Conservation (phyloP, 2,888 invertebrate species). For the Argyresthia albistria region DNA sequence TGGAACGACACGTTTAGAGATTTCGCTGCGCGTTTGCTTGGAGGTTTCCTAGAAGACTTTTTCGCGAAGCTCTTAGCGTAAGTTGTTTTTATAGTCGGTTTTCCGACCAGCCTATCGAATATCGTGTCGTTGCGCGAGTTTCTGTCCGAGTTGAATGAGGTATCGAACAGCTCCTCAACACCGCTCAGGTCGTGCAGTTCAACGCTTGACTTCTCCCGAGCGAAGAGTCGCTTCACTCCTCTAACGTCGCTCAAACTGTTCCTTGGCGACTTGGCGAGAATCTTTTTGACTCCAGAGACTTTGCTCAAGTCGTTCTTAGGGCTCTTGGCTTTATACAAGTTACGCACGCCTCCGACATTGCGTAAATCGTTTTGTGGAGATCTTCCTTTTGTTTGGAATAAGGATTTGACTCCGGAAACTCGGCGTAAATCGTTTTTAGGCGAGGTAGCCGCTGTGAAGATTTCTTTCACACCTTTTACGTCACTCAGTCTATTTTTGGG, state of each 20-base stretch:
- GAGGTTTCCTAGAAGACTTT: conserved; percentile 14
- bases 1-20: conserved; percentile 32
- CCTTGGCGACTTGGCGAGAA: conserved; percentile 31
- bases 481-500: conserved; percentile 44
- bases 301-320: conserved; percentile 34
- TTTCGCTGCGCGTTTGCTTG: conserved; percentile 13
- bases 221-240: conserved; percentile 43
- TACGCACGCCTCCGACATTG: conserved; percentile 39
- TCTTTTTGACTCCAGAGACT: conserved; percentile 27
- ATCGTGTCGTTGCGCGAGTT: conserved; percentile 22
- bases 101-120: conserved; percentile 39
- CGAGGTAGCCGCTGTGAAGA: conserved; percentile 25
- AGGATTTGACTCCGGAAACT: conserved; percentile 27
- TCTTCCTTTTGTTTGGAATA: conserved; percentile 17
- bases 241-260: conserved; percentile 44
- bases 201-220: conserved; percentile 18
- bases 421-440: conserved; percentile 34
- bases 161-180: conserved; percentile 39
- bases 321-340: conserved; percentile 21
- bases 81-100: conserved; percentile 27
- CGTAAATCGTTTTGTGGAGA: conserved; percentile 40
- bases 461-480: conserved; percentile 40
- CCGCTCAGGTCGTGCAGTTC: conserved; percentile 40
- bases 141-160: conserved; percentile 17
- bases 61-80: conserved; percentile 39